phyloP scores from a whole-genome alignment of 2,113 vertebrate species.

The Galemys pyrenaicus region DNA sequence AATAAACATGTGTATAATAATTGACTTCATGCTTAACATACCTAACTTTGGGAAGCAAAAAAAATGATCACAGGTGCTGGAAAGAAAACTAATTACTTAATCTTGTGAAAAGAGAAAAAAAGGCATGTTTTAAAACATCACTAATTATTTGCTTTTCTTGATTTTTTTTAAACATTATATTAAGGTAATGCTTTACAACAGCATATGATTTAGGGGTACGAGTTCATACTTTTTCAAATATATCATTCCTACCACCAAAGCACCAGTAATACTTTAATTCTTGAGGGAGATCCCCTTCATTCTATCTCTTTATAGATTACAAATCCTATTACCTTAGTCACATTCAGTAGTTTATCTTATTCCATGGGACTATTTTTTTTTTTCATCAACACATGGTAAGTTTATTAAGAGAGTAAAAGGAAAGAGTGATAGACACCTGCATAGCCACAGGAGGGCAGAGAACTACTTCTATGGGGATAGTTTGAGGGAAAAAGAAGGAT shows the following conservation, averaged over 20 bases:
- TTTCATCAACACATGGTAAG: too few relatives aligned
- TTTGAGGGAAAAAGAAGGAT: background rate
- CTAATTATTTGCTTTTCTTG: background rate
- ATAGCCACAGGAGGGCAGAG: too few relatives aligned
- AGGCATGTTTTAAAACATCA: background rate
- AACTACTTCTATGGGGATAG: background rate
- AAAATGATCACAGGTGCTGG: background rate
- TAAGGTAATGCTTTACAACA: too few relatives aligned
- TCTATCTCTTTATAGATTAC: background rate
- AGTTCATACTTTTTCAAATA: too few relatives aligned
- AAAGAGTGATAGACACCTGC: too few relatives aligned
- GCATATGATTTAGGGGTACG: too few relatives aligned
- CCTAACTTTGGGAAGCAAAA: background rate
- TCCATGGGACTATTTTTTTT: too few relatives aligned
- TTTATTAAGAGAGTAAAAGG: too few relatives aligned
- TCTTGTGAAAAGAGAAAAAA: background rate
- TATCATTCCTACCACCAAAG: too few relatives aligned
- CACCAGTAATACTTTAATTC: too few relatives aligned
- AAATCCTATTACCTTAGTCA: background rate
- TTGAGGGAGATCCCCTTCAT: background rate
- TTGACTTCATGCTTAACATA: background rate
- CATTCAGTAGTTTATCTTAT: background rate
- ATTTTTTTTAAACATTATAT: background rate
- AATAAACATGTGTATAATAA: background rate
- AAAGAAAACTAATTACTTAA: background rate